Conservation (phyloP, 2,888 invertebrate genomes). For the Callyntrura guangdongensis region DNA sequence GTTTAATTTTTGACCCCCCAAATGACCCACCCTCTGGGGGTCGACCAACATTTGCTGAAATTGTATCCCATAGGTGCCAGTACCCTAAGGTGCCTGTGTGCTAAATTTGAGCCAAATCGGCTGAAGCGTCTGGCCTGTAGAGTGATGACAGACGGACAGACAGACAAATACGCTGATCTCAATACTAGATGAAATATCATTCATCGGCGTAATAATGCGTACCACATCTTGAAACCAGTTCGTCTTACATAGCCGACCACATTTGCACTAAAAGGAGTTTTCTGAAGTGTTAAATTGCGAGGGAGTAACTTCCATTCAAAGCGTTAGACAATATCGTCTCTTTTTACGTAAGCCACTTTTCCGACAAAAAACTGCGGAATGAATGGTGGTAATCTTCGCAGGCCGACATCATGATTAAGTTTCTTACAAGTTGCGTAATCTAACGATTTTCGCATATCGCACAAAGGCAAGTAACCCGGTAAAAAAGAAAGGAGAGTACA, state of each 20-base stretch:
- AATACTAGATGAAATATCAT: no score
- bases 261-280: background rate
- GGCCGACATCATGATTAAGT: constrained; percentile 26
- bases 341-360: background rate
- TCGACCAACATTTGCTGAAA: no score
- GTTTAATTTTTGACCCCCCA: no score
- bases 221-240: background rate
- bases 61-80: no score
- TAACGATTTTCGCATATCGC: background rate
- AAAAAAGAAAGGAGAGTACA: constrained; percentile 9
- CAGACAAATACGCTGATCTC: no score
- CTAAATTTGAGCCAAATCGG: no score
- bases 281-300: background rate
- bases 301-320: no score
- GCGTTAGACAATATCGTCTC: background rate
- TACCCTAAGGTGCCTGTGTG: no score
- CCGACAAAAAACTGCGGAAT: background rate
- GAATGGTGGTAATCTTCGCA: background rate
- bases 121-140: no score
- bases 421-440: constrained; percentile 24
- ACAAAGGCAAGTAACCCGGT: background rate
- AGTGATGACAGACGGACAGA: no score
- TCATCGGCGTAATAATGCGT: background rate
- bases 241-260: background rate
- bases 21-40: no score